Base-by-base conservation (phyloP, 1,140 invertebrate species). In the Paracyclopina nana region DNA sequence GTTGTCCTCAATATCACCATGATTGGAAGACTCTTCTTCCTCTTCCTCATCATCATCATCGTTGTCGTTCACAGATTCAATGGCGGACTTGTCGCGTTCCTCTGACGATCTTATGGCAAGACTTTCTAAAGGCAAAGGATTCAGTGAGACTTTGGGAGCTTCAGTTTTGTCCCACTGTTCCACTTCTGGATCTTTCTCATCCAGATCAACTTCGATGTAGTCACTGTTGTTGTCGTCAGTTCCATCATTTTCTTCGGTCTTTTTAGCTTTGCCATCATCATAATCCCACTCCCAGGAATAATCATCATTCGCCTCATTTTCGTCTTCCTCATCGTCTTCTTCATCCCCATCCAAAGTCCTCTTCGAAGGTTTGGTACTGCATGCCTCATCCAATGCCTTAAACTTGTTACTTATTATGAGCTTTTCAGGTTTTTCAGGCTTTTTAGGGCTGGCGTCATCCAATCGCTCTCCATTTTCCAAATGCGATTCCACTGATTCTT, bases 181-280 rank as follows among this genome's bases (percentile, higher is more conserved):
- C n/a, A 45, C 25, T 18, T 12, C 3, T 8, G n/a, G 14, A 16
- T 24, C 26, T 4, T 46, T 24, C 3, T 27, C 14, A n/a, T n/a
- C 29, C 26, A 14, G 14, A 29, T 55, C 54, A 11, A 50, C 6
- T 27, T 53, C 34, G 53, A 24, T 52, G 6, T n/a, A n/a, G n/a
- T 50, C 53, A 20, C 14, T n/a, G 49, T 64, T 63, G 50, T 64
- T 62, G 49, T 64, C 61, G 14, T 60, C 51, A 55, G 63, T 62
- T 53, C 63, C 62, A 50, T 67, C 62, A 31, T 62, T 56, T 53
- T 64, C 63, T 48, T 64, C 64, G 59, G 63, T 62, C 60, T 50
- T 18, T 16, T 51, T 46, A 16, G 57, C 55, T 26, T 53, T 57
- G 20, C 57, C 56, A 48, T 51, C 42, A 24, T 54, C 58, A 5